Conservation (phyloP, 2,113 vertebrate genomes). For the Entomyzon cyanotis region DNA sequence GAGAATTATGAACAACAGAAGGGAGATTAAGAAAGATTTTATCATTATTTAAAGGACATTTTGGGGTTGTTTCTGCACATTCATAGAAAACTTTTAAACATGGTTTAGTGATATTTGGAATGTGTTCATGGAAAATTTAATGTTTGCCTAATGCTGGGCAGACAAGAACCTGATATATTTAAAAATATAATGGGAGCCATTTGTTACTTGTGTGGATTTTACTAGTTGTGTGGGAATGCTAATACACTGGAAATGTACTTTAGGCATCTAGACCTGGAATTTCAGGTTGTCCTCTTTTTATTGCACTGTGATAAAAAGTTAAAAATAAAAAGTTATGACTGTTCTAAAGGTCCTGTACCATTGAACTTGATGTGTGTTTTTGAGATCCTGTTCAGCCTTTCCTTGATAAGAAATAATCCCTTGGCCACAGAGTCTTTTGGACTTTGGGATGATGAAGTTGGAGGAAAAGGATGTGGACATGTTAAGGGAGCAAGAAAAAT, state of each 20-base stretch:
- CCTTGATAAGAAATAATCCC: neutral
- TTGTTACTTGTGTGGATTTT: neutral
- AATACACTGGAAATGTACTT: neutral
- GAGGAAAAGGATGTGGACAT: neutral
- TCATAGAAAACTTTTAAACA: too few relatives aligned
- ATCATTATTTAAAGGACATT: too few relatives aligned
- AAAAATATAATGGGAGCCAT: neutral
- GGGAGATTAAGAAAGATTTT: too few relatives aligned
- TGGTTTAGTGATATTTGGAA: too few relatives aligned
- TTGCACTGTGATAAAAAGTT: neutral
- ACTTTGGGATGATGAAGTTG: neutral
- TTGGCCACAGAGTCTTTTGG: neutral
- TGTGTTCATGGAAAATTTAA: too few relatives aligned
- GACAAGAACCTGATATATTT: neutral
- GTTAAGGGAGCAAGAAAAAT: neutral
- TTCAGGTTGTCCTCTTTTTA: neutral
- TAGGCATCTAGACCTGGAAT: neutral
- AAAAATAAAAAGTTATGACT: neutral
- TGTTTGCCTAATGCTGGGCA: neutral
- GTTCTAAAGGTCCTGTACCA: neutral
- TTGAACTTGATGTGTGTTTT: neutral
- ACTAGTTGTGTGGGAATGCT: neutral
- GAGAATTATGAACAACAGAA: too few relatives aligned
- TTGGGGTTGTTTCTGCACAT: too few relatives aligned
- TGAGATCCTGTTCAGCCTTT: neutral